Evolutionary conservation across 2,888 invertebrate species (phyloP), one percentile per base, ranked within the genome.

Genomic region (Drosophila rubida): DNA sequence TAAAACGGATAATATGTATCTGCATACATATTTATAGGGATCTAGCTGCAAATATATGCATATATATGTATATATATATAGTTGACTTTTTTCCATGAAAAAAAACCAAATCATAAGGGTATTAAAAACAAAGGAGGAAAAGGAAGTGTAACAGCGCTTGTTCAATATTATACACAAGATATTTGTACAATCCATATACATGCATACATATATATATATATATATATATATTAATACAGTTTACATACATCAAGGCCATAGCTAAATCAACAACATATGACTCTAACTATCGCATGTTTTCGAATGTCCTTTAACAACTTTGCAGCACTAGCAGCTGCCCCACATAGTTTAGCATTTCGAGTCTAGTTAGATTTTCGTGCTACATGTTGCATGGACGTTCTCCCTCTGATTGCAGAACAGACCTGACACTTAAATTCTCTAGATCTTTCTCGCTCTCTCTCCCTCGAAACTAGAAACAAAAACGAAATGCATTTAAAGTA

Each of bases 71-170:
- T 58, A 30, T 69, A 42, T 39, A 67, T 69, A 85, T 77, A 88
- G 77, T 80, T 86, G 77, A 87, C 76, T 82, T 85, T 79, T 81
- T 82, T 82, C 88, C 86, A 74, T 86, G 88, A 87, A 87, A 81
- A 81, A 80, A 81, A 61, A 45, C 13, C 35, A 9, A 44, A 55
- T 44, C 44, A 41, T 30, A 53, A 19, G 48, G 45, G 19, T 22
- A 63, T 54, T 37, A 41, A 41, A 39, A 3, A 45, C 50, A 51
- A 4, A 23, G 27, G 27, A 35, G 32, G 37, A 13, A 39, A 35
- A 23, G 11, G 22, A 59, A 61, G 48, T 58, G 46, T 44, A 51
- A 53, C 50, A 62, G 49, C 59, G 77, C 71, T 75, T 75, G 64
- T 71, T 71, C 55, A 53, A 58, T 13, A 69, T 55, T 23, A 55